These are phyloP conservation scores for Scaptomyza caliginosa DNA, from an alignment of 2,888 invertebrate species.

Conservation along the genomic window DNA sequence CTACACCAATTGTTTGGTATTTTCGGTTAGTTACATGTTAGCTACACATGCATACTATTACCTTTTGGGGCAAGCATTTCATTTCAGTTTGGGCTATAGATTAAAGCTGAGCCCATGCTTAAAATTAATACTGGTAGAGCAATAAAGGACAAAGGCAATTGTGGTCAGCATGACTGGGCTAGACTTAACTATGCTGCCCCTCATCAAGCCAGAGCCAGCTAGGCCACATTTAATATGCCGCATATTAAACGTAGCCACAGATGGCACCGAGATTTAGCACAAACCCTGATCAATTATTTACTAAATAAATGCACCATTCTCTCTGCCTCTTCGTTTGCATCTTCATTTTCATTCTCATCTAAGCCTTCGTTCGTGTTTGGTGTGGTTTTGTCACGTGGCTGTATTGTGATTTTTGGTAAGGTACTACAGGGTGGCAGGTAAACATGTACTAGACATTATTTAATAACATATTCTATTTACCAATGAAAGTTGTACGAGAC, in stretches of 20 bases:
- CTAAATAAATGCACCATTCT: constrained; percentile 34
- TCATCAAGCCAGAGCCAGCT: constrained; percentile 38
- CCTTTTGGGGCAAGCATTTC: constrained; percentile 1
- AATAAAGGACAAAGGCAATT: constrained; percentile 43
- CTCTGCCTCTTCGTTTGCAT: not conserved
- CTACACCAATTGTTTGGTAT: constrained; percentile 1
- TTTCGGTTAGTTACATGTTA: constrained; percentile 1
- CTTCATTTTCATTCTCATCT: not conserved
- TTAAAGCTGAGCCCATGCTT: constrained; percentile 35
- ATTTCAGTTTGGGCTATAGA: constrained; percentile 24
- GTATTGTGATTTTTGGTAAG: constrained; percentile 27
- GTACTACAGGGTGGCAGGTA: constrained; percentile 3
- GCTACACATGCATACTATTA: constrained; percentile 1
- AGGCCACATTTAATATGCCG: constrained; percentile 57
- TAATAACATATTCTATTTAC: constrained; percentile 65
- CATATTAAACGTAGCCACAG: constrained; percentile 38
- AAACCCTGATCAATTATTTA: constrained; percentile 67
- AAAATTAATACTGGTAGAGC: constrained; percentile 28
- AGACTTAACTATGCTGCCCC: constrained; percentile 42
- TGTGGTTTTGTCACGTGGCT: constrained; percentile 24
- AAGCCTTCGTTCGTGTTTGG: not conserved
- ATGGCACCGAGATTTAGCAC: constrained; percentile 60
- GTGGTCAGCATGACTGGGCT: constrained; percentile 41
- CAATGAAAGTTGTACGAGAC: constrained; percentile 62
- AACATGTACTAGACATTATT: constrained; percentile 60